Percentiles rank a stretch among this genome's conserved stretches.
Evolutionary conservation across 2,113 vertebrate species (phyloP).

Genomic region (Triplophysa tibetana): DNA sequence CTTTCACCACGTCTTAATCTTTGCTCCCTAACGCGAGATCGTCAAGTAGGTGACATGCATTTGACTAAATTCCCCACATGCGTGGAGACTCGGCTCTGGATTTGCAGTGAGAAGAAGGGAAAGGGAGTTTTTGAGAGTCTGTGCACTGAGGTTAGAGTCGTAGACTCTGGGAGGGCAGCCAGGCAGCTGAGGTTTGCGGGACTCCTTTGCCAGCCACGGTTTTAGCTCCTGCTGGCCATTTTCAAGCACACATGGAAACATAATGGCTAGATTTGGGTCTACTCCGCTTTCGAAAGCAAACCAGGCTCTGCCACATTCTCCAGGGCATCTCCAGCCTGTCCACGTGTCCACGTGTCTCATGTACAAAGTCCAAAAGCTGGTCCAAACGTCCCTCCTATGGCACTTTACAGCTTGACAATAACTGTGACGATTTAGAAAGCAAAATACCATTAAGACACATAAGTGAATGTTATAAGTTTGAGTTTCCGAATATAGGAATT

Average conservation of each 20-base stretch:
- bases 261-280: conserved; percentile 1
- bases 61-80: conserved; percentile 10
- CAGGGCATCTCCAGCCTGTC: conserved; percentile 25
- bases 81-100: not conserved
- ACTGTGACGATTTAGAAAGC: not conserved
- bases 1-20: conserved; percentile 40
- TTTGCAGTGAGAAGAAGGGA: not conserved
- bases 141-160: not conserved
- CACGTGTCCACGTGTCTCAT: conserved; percentile 55
- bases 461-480: too few species aligned
- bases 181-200: conserved; percentile 43
- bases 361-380: conserved; percentile 13
- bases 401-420: not conserved
- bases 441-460: too few species aligned
- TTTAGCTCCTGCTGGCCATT: conserved; percentile 4
- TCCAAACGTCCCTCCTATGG: not conserved
- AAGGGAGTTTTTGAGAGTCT: not conserved
- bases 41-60: conserved; percentile 33
- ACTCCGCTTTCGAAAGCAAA: conserved; percentile 30
- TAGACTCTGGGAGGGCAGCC: conserved; percentile 33
- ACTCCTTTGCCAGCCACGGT: conserved; percentile 14
- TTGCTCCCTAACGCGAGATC: conserved; percentile 5
- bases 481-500: too few species aligned
- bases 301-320: conserved; percentile 23
- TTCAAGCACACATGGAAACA: not conserved